Conservation (phyloP, 2,113 vertebrate species). For the Dolichallabes microphthalmus region DNA sequence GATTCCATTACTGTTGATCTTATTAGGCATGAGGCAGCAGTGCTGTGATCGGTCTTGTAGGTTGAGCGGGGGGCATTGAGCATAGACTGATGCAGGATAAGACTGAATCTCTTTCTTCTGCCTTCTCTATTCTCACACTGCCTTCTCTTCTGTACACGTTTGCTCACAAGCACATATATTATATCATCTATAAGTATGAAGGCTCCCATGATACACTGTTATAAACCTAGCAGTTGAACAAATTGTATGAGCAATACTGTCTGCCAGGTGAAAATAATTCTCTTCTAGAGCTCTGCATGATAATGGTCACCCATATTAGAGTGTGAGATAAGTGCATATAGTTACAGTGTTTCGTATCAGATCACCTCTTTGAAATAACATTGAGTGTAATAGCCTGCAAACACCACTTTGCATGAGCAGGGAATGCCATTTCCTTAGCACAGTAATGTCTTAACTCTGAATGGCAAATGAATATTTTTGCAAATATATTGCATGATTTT, state of each 20-base stretch:
- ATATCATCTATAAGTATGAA: not conserved
- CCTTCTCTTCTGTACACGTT: not conserved
- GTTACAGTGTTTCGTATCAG: conserved; percentile 56
- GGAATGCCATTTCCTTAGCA: conserved; percentile 63
- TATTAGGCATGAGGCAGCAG: conserved; percentile 42
- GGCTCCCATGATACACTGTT: not conserved
- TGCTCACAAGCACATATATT: not conserved
- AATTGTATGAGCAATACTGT: conserved; percentile 2
- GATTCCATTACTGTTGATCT: conserved; percentile 48
- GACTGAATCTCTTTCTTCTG: not conserved
- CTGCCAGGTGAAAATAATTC: conserved; percentile 2
- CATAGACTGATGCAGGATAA: conserved; percentile 2
- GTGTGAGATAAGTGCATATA: conserved; percentile 52
- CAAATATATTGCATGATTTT: conserved; percentile 75
- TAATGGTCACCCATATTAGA: conserved; percentile 10
- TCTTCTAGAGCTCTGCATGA: not conserved
- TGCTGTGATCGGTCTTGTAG: conserved; percentile 25
- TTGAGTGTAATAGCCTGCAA: conserved; percentile 55
- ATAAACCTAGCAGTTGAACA: not conserved
- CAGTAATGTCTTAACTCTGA: conserved; percentile 64
- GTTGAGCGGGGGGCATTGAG: not conserved
- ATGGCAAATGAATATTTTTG: conserved; percentile 71
- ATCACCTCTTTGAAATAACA: conserved; percentile 34
- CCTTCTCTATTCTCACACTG: not conserved
- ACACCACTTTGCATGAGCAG: conserved; percentile 61